Conservation (phyloP, 2,888 invertebrate species). For the Ferdinandea cuprea region DNA sequence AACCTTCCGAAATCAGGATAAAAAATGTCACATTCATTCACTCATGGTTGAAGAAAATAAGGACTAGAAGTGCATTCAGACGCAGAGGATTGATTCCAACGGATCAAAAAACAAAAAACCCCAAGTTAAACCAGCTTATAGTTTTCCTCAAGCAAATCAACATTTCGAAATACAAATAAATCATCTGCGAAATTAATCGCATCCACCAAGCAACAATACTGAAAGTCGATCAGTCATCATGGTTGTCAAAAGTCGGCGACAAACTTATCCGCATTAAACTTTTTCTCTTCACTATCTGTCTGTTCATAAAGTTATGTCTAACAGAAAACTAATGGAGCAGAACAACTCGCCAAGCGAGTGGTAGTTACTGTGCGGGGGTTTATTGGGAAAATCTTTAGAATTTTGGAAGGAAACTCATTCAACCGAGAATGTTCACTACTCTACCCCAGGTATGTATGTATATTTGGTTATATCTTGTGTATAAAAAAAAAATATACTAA, state of each 20-base stretch:
- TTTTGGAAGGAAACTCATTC: slow-evolving; percentile 46
- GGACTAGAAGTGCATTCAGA: too few relatives aligned
- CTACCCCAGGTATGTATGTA: neutral
- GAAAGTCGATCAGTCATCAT: slow-evolving; percentile 43
- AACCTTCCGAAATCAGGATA: too few relatives aligned
- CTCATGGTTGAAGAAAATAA: too few relatives aligned
- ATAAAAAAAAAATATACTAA: too few relatives aligned
- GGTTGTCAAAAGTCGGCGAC: slow-evolving; percentile 11
- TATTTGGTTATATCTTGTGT: too few relatives aligned
- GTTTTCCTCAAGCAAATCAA: too few relatives aligned
- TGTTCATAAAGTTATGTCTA: slow-evolving; percentile 28
- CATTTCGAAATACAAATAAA: slow-evolving; percentile 12
- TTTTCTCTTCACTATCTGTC: slow-evolving; percentile 34
- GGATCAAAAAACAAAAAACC: neutral
- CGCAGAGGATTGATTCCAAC: too few relatives aligned
- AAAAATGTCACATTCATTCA: too few relatives aligned
- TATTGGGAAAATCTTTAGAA: slow-evolving; percentile 10
- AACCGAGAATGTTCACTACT: slow-evolving; percentile 52
- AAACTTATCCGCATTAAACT: slow-evolving; percentile 32
- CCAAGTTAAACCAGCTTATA: neutral
- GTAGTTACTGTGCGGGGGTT: neutral
- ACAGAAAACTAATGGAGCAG: slow-evolving; percentile 60
- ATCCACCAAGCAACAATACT: neutral
- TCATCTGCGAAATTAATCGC: neutral
- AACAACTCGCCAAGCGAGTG: slow-evolving; percentile 33